These are phyloP conservation scores for Apistogramma diplotaenia DNA, from an alignment of 2,113 vertebrate species.

Conservation along the genomic window DNA sequence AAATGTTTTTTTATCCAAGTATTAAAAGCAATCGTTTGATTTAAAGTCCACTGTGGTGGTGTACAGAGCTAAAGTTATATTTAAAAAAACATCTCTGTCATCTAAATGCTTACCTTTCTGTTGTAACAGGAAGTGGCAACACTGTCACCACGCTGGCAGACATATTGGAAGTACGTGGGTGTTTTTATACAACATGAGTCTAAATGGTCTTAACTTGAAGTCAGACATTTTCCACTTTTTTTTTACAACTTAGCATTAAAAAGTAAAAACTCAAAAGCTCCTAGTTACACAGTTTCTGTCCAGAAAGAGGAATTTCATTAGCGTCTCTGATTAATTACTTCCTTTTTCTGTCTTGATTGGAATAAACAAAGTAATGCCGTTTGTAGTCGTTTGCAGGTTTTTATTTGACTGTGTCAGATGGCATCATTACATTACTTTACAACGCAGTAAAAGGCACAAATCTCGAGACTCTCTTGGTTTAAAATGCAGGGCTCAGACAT, in stretches of 20 bases:
- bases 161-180: not conserved
- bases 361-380: not conserved
- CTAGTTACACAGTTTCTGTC: not conserved
- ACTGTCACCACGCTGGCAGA: not conserved
- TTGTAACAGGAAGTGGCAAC: too few relatives aligned
- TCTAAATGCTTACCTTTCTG: too few relatives aligned
- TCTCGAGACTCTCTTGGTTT: not conserved
- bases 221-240: not conserved
- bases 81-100: not conserved
- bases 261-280: not conserved
- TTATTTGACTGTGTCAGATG: not conserved
- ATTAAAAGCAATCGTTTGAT: too few relatives aligned
- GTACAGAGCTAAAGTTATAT: not conserved
- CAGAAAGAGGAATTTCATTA: not conserved
- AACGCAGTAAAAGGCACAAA: not conserved
- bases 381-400: not conserved
- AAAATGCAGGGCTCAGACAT: slow-evolving; percentile 1
- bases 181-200: not conserved
- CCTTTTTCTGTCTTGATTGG: not conserved
- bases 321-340: not conserved
- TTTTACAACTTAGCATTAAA: not conserved
- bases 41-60: not conserved
- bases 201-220: not conserved
- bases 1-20: too few relatives aligned
- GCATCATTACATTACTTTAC: not conserved